These are phyloP conservation scores for Eledone cirrhosa DNA, from an alignment of 2,888 invertebrate species.

Conservation along the genomic window DNA sequence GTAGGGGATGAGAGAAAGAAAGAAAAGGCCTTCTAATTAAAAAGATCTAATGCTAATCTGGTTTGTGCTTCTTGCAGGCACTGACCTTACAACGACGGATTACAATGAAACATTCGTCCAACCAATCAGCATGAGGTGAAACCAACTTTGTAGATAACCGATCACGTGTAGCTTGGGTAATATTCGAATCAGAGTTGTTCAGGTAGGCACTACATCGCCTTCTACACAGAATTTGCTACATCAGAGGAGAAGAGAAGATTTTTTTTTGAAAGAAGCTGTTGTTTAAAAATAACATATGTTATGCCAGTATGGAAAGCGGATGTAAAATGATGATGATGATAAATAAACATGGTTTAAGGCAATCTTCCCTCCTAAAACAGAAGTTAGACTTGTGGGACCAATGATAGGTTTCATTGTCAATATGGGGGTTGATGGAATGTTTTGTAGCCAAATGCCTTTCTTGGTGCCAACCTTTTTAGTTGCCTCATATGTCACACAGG, in stretches of 20 bases:
- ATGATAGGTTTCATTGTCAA: too few relatives aligned
- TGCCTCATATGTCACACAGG: too few relatives aligned
- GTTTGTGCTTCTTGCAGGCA: background rate
- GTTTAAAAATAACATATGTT: background rate
- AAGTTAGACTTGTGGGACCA: too few relatives aligned
- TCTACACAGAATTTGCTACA: slow-evolving; percentile 21
- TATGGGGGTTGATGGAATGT: too few relatives aligned
- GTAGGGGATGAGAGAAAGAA: background rate
- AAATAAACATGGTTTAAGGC: too few relatives aligned
- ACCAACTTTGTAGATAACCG: background rate
- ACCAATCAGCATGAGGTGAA: background rate
- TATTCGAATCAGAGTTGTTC: slow-evolving; percentile 3
- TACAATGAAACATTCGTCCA: slow-evolving; percentile 21
- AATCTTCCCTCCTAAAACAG: too few relatives aligned
- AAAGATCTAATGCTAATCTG: too few relatives aligned
- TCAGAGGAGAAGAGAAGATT: slow-evolving; percentile 15
- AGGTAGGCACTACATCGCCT: background rate
- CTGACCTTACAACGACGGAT: slow-evolving; percentile 28
- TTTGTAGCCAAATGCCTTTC: too few relatives aligned
- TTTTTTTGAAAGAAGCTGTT: background rate
- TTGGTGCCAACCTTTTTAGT: too few relatives aligned
- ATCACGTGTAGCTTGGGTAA: background rate
- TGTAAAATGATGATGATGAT: background rate
- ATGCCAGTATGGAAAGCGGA: background rate
- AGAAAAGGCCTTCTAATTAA: background rate